Base-by-base conservation (phyloP, 2,797 vertebrate species). In the Mus spretus region DNA sequence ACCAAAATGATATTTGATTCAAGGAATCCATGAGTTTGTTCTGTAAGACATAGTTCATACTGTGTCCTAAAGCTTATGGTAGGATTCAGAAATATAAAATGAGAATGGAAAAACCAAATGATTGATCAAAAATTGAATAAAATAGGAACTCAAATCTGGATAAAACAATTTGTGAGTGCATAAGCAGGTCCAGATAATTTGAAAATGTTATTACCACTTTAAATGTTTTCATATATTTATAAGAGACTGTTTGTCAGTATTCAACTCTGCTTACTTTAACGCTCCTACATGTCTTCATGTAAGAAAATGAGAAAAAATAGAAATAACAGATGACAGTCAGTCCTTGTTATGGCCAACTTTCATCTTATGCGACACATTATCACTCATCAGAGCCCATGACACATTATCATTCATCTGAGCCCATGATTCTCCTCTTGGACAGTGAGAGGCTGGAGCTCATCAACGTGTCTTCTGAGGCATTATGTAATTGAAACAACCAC, bases 391-490 rank as follows among this genome's bases (percentile, higher is more conserved):
- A 15, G 26, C 65, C 19, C 28, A 26, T 7, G 34, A 40, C 47
- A n/a, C 10, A 61, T 85, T 44, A 10, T 86, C n/a, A 44, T 12
- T 67, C 37, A 19, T 59, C 19, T 37, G 80, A 15, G 26, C 65
- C 19, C 22, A 26, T 7, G 34, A 40, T 47, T 90, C 7, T 31
- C 4, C 3, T 47, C 11, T 12, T 61, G 24, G 19, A 6, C 1
- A 0, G 4, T 31, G 10, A 37, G 55, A 59, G 0, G 15, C 28
- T 34, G 22, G 26, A 6, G 11, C 0, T 81, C 8, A 37, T 28
- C 6, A 67, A 19, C 12, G 5, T 15, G 1, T n/a, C 31, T 70
- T 53, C 40, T 86, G 14, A 7, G 11, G 34, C 83, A 84, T 28
- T 55, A 78, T 31, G 17, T 79, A 50, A 74, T n/a, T 57, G 53